Conservation (phyloP, 1,140 invertebrate species). For the Bursaphelenchus mucronatus region DNA sequence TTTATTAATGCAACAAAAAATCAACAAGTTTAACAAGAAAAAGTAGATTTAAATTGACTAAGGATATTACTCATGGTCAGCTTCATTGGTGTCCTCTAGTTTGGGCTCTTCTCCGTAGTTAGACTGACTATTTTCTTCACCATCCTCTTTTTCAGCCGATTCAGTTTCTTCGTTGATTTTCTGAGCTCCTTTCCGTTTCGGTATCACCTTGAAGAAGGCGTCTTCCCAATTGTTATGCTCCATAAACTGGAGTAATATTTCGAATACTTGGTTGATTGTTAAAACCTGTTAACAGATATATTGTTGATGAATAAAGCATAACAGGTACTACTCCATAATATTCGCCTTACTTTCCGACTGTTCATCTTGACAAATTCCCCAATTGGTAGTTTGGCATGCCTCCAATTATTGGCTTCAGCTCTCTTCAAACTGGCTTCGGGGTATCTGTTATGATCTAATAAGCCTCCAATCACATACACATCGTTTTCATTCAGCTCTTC, state of each 20-base stretch:
- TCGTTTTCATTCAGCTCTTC: conserved; percentile 72
- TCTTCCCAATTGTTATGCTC: conserved; percentile 79
- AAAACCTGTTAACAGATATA: conserved; percentile 66
- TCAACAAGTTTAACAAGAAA: no score
- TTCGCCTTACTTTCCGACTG: conserved; percentile 71
- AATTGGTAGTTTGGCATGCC: conserved; percentile 81
- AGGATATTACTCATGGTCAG: no score
- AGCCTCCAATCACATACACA: conserved; percentile 87
- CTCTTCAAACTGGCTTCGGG: background rate
- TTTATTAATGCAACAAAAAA: no score
- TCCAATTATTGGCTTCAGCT: conserved; percentile 72
- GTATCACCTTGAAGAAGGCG: conserved; percentile 72
- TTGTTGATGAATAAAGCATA: conserved; percentile 5
- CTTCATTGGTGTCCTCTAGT: no score
- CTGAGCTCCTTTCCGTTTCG: conserved; percentile 63
- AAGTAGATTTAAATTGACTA: no score
- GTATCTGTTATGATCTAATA: conserved; percentile 86
- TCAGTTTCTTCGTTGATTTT: conserved; percentile 26
- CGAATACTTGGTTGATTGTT: conserved; percentile 93
- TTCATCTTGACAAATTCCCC: conserved; percentile 85
- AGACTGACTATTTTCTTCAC: background rate
- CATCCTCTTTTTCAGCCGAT: conserved; percentile 11
- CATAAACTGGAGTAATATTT: conserved; percentile 76
- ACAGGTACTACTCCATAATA: background rate
- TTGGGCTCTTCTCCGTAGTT: no score